Conservation (phyloP, 2,797 vertebrate species). For the Muscicapa comitata region DNA sequence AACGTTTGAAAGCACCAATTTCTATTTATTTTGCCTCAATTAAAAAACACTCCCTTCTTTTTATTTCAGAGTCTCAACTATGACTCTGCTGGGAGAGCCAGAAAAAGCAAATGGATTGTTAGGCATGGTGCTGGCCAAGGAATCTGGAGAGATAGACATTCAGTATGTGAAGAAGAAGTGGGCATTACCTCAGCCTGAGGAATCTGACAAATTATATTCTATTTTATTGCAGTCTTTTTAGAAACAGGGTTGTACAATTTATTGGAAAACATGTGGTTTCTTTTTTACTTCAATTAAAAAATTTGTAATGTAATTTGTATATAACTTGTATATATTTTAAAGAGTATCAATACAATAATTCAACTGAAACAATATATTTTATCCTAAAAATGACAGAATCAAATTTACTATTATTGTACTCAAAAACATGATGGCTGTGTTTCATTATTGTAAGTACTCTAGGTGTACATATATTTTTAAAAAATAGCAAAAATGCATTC, state of each 20-base stretch:
- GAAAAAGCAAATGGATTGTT: constrained; percentile 81
- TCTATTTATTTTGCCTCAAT: not conserved
- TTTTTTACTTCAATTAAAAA: not conserved
- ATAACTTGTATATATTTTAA: not conserved
- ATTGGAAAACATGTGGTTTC: not conserved
- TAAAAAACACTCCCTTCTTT: not conserved
- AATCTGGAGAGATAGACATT: constrained; percentile 85
- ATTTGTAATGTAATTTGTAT: not conserved
- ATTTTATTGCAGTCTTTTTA: constrained; percentile 67
- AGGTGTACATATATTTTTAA: not conserved
- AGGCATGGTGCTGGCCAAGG: constrained; percentile 83
- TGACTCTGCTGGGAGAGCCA: constrained; percentile 86
- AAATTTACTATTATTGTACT: not conserved
- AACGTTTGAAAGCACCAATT: not conserved
- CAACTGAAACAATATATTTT: constrained; percentile 36
- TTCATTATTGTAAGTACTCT: not conserved
- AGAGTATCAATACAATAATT: not conserved
- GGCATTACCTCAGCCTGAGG: constrained; percentile 67
- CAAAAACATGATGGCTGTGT: not conserved
- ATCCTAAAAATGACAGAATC: not conserved
- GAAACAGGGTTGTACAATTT: not conserved
- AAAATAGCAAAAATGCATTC: not conserved
- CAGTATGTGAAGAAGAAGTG: constrained; percentile 84
- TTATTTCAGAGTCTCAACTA: constrained; percentile 80
- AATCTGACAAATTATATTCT: constrained; percentile 75